Conservation (phyloP, 2,888 invertebrate genomes). For the Trachelus troglodyta region DNA sequence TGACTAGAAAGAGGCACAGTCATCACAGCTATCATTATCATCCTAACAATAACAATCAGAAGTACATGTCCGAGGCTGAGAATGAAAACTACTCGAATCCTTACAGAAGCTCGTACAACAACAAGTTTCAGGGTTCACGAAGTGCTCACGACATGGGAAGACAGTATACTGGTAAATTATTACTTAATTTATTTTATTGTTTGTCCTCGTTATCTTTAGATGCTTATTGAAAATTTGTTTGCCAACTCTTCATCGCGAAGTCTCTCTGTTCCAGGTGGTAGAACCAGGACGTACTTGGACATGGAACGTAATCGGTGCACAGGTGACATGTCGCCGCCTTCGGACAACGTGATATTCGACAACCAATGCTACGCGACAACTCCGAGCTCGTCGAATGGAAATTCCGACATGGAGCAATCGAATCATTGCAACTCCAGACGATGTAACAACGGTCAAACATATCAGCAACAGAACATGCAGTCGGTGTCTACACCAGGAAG, state of each 20-base stretch:
- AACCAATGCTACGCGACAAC: constrained; percentile 96
- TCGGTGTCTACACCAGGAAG: constrained; percentile 78
- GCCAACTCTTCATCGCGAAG: not conserved
- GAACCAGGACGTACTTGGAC: constrained; percentile 75
- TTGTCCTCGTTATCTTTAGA: not conserved
- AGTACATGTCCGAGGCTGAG: constrained; percentile 71
- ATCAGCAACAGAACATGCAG: constrained; percentile 64
- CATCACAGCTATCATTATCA: constrained; percentile 70
- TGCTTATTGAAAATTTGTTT: not conserved
- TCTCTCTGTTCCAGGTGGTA: constrained; percentile 62
- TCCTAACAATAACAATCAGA: constrained; percentile 64
- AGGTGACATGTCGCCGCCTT: constrained; percentile 83
- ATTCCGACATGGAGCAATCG: constrained; percentile 85
- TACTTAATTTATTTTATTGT: not conserved
- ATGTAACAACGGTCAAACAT: constrained; percentile 65
- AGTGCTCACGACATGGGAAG: constrained; percentile 80
- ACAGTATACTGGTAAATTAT: constrained; percentile 55
- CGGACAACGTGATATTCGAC: constrained; percentile 94
- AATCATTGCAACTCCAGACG: constrained; percentile 70
- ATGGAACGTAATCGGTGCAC: constrained; percentile 72
- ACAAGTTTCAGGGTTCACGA: constrained; percentile 67
- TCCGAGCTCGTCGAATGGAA: constrained; percentile 92
- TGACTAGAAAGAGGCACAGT: constrained; percentile 83
- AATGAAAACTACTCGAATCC: constrained; percentile 62
- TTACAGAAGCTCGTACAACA: constrained; percentile 56